phyloP scores from a whole-genome alignment of 2,797 vertebrate species.

The Orestias chungarensis region DNA sequence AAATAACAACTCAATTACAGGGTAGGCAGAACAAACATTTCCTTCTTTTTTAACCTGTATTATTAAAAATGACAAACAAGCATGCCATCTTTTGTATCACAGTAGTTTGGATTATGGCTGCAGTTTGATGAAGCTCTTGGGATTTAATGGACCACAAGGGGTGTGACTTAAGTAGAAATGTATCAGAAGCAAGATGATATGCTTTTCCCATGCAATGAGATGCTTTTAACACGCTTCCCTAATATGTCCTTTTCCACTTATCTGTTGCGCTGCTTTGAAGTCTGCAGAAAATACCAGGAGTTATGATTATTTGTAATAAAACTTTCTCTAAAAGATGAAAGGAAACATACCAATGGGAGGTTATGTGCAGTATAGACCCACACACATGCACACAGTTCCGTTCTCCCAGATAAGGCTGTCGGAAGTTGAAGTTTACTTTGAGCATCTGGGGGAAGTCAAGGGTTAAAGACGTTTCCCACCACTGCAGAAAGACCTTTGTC shows the following conservation, averaged over 20 bases:
- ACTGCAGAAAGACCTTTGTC: slow-evolving; percentile 67
- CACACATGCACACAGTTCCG: slow-evolving; percentile 24
- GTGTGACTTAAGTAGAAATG: neutral
- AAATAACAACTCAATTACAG: slow-evolving; percentile 24
- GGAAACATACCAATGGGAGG: slow-evolving; percentile 39
- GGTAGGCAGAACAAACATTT: slow-evolving; percentile 18
- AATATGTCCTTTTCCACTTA: slow-evolving; percentile 14
- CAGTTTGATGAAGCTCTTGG: neutral
- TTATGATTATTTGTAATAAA: slow-evolving; percentile 31
- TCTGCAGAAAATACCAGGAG: slow-evolving; percentile 23
- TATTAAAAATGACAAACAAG: neutral
- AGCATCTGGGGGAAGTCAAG: slow-evolving; percentile 75
- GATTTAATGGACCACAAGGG: slow-evolving; percentile 5
- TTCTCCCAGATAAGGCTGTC: slow-evolving; percentile 66
- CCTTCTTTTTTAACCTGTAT: neutral
- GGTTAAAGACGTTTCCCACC: slow-evolving; percentile 82
- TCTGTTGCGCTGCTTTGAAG: slow-evolving; percentile 44
- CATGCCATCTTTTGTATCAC: neutral
- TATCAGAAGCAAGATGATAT: slow-evolving; percentile 12
- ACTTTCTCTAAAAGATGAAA: slow-evolving; percentile 19
- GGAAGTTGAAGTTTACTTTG: slow-evolving; percentile 78
- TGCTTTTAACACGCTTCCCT: slow-evolving; percentile 25
- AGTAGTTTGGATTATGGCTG: slow-evolving; percentile 1
- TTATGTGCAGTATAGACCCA: slow-evolving; percentile 18
- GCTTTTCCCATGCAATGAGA: slow-evolving; percentile 11